These are phyloP conservation scores for Amiota communis DNA, from an alignment of 2,888 invertebrate species.

Conservation along the genomic window DNA sequence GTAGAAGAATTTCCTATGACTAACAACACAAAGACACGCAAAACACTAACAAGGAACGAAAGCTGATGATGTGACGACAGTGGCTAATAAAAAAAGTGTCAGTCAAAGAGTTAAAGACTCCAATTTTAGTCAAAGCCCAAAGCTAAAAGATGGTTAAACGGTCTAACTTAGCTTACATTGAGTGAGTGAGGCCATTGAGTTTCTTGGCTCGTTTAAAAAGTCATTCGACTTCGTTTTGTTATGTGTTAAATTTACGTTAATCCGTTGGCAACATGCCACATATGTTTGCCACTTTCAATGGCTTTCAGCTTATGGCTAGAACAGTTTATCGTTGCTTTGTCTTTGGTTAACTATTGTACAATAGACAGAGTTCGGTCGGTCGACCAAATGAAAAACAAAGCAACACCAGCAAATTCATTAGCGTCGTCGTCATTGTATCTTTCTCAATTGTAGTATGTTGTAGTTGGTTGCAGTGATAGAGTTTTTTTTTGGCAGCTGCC, in stretches of 20 bases:
- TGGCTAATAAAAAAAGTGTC: conserved; percentile 40
- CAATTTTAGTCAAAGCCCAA: neutral
- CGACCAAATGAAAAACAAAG: conserved; percentile 33
- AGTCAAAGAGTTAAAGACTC: conserved; percentile 44
- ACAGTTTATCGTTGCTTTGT: conserved; percentile 14
- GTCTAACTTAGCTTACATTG: neutral
- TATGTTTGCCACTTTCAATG: conserved; percentile 18
- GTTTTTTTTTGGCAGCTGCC: conserved; percentile 42
- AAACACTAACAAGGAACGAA: neutral
- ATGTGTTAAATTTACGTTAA: conserved; percentile 57
- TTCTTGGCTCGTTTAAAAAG: conserved; percentile 19
- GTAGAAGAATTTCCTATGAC: neutral
- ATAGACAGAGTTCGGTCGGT: conserved; percentile 42
- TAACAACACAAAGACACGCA: conserved; percentile 16
- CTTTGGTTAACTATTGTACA: conserved; percentile 29
- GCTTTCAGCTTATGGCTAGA: conserved; percentile 28
- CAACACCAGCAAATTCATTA: conserved; percentile 32
- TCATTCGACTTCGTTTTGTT: conserved; percentile 43
- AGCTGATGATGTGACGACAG: conserved; percentile 61
- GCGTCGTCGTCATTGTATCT: neutral
- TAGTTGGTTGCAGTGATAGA: conserved; percentile 12
- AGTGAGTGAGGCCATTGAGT: neutral
- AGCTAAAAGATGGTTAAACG: neutral
- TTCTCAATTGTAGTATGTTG: neutral
- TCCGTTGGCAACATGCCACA: conserved; percentile 61